phyloP scores from a whole-genome alignment of 2,113 vertebrate genomes.

The Pongo pygmaeus region DNA sequence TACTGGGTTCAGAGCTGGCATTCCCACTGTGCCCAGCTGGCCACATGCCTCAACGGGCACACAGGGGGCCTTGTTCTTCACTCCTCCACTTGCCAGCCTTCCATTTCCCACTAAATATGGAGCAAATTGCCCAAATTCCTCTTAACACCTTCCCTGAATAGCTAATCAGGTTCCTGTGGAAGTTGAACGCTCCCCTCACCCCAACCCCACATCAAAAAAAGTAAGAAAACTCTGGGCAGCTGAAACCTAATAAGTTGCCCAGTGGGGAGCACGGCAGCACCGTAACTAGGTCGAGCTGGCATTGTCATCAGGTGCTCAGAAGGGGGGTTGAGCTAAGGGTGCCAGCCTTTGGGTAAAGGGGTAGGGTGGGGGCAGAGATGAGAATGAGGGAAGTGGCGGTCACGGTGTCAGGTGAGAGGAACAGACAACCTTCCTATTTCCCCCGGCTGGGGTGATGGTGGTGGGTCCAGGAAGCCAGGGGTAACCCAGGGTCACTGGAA shows the following conservation, averaged over 20 bases:
- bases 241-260: conserved; percentile 70
- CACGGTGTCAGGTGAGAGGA: background rate
- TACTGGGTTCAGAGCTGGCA: background rate
- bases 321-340: background rate
- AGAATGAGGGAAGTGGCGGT: background rate
- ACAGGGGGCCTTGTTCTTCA: background rate
- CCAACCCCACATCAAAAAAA: background rate
- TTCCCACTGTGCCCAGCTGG: background rate
- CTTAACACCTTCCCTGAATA: background rate
- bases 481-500: background rate
- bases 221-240: conserved; percentile 60
- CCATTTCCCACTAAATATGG: conserved; percentile 63
- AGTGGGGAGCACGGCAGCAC: background rate
- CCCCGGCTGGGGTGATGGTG: background rate
- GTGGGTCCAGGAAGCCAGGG: background rate
- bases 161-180: conserved; percentile 53
- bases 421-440: background rate
- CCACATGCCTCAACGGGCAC: background rate
- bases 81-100: conserved; percentile 53
- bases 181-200: conserved; percentile 5
- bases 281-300: conserved; percentile 56
- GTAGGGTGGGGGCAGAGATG: background rate
- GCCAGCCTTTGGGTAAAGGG: conserved; percentile 3
- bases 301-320: background rate
- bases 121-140: conserved; percentile 74